Percentiles rank a stretch among this genome's conserved stretches.
Conservation (phyloP, 1,140 invertebrate genomes). For the Ceratitis capitata region DNA sequence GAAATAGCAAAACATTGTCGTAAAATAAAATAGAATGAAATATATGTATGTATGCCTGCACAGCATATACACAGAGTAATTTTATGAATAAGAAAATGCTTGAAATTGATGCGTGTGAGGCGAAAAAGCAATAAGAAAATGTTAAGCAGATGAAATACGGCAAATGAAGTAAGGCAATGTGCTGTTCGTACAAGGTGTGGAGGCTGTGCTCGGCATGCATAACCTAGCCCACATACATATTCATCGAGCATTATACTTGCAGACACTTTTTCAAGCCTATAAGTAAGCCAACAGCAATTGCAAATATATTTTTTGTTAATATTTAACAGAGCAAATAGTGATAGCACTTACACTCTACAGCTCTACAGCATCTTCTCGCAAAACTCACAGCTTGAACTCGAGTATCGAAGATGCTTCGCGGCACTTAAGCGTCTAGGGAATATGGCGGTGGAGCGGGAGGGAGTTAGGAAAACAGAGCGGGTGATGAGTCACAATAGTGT, state of each 20-base stretch:
- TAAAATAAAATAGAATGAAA: constrained; percentile 24
- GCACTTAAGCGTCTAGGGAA: background rate
- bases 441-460: no score
- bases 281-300: background rate
- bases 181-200: background rate
- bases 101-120: background rate
- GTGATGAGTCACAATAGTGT: constrained; percentile 16
- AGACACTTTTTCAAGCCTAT: no score
- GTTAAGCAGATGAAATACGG: constrained; percentile 25
- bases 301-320: background rate
- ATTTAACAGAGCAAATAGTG: constrained; percentile 10
- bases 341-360: background rate
- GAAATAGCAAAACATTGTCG: background rate
- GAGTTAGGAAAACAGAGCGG: no score
- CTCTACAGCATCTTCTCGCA: background rate
- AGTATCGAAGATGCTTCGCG: background rate
- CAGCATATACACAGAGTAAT: background rate
- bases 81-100: background rate
- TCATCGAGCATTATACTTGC: no score
- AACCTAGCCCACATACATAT: background rate
- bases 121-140: constrained; percentile 12
- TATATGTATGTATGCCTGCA: background rate
- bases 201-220: background rate
- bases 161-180: constrained; percentile 1
- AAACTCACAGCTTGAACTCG: background rate